phyloP scores from a whole-genome alignment of 2,797 vertebrate species.

The Prionace glauca region DNA sequence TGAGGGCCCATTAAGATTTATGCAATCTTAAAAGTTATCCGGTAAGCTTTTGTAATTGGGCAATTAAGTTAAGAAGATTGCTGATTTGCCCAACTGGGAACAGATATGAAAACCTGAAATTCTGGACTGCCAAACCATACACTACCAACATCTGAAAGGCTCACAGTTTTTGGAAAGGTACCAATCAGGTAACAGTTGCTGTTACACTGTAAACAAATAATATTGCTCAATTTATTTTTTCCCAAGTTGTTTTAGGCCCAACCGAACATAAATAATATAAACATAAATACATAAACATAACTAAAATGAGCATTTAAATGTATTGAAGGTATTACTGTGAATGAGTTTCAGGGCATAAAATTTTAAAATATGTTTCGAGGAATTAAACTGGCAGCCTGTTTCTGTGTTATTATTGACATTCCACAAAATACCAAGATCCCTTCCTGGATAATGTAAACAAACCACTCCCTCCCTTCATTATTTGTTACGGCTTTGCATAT shows the following conservation, averaged over 20 bases:
- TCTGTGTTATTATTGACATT: not conserved
- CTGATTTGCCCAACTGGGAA: not conserved
- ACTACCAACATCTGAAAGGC: not conserved
- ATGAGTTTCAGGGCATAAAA: not conserved
- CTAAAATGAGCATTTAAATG: not conserved
- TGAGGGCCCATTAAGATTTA: not conserved
- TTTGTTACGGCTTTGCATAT: not conserved
- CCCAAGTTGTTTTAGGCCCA: not conserved
- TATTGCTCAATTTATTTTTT: not conserved
- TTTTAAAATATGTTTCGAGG: not conserved
- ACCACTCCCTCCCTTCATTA: not conserved
- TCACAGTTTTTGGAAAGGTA: not conserved
- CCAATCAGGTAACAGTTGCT: not conserved
- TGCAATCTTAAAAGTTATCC: not conserved
- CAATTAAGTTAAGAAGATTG: slow-evolving; percentile 11
- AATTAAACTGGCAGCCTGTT: not conserved
- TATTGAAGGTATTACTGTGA: not conserved
- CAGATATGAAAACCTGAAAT: not conserved
- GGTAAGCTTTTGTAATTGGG: not conserved
- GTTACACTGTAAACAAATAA: not conserved
- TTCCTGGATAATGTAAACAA: not conserved
- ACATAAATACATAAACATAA: not conserved
- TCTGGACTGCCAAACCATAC: not conserved
- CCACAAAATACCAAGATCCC: not conserved
- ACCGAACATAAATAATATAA: not conserved